Conservation (phyloP, 2,888 invertebrate species). For the Cataglyphis altisquamis region DNA sequence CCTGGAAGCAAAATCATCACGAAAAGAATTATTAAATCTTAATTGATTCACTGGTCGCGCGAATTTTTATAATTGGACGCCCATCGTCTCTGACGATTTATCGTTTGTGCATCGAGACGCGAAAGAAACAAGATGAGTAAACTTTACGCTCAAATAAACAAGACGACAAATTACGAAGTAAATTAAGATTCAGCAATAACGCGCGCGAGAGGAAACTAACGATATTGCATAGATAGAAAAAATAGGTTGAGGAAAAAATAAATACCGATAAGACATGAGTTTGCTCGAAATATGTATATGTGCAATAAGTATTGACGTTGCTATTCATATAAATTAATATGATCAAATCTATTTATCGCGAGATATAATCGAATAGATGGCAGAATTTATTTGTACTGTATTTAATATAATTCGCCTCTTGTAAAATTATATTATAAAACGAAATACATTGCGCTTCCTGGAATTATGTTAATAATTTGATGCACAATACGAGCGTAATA, state of each 20-base stretch:
- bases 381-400: conserved; percentile 1
- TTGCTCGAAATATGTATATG: neutral
- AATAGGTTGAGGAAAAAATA: neutral
- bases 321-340: neutral
- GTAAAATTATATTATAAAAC: neutral
- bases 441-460: conserved; percentile 22
- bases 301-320: neutral
- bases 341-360: neutral
- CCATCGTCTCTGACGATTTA: conserved; percentile 65
- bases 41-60: conserved; percentile 55
- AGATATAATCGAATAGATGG: conserved; percentile 6
- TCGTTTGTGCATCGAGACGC: conserved; percentile 64
- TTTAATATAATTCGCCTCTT: neutral
- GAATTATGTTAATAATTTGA: conserved; percentile 14
- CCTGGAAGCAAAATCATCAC: conserved; percentile 24
- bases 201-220: neutral
- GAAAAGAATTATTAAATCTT: conserved; percentile 58
- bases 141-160: conserved; percentile 36
- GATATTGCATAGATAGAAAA: neutral
- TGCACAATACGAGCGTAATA: conserved; percentile 26
- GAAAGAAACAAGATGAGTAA: conserved; percentile 54
- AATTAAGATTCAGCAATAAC: conserved; percentile 39
- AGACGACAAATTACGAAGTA: conserved; percentile 49
- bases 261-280: neutral
- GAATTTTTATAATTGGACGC: conserved; percentile 79